phyloP scores from a whole-genome alignment of 53 echinoderm and acorn worm genomes.

The Apostichopus leukothele region DNA sequence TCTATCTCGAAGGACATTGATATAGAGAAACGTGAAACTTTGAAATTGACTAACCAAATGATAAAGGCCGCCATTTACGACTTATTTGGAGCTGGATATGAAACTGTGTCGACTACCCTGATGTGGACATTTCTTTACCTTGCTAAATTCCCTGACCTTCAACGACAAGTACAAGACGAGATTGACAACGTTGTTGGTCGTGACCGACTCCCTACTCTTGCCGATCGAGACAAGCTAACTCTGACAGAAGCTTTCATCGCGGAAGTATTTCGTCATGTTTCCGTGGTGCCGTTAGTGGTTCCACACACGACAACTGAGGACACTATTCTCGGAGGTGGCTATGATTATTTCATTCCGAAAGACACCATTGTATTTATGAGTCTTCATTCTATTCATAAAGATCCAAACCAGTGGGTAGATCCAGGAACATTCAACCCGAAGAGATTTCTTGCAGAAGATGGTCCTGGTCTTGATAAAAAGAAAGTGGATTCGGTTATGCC shows the following conservation, averaged over 20 bases:
- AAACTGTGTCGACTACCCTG: conserved; percentile 55
- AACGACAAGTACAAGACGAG: conserved; percentile 63
- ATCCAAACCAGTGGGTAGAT: conserved; percentile 16
- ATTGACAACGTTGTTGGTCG: conserved; percentile 58
- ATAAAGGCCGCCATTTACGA: conserved; percentile 57
- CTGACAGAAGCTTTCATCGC: conserved; percentile 69
- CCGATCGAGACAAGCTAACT: conserved; percentile 60
- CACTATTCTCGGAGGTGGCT: conserved; percentile 58
- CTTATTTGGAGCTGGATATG: conserved; percentile 73
- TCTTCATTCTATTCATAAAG: conserved; percentile 22
- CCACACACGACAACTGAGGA: conserved; percentile 72
- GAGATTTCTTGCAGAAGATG: conserved; percentile 68
- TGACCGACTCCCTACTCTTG: conserved; percentile 38
- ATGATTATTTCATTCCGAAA: conserved; percentile 60
- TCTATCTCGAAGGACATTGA: conserved; percentile 41
- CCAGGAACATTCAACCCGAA: conserved; percentile 66
- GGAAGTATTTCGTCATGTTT: conserved; percentile 64
- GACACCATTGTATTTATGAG: conserved; percentile 69
- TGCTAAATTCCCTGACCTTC: conserved; percentile 61
- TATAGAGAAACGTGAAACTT: conserved; percentile 12
- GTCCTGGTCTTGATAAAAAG: conserved; percentile 30
- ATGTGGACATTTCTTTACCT: conserved; percentile 61
- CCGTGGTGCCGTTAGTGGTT: conserved; percentile 63
- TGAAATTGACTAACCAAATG: conserved; percentile 42
- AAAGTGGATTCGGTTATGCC: not conserved